A percentile compares a stretch with the other conserved stretches of the same genome.
phyloP scores from a whole-genome alignment of 1,140 invertebrate species.

The Drosophila tristis region DNA sequence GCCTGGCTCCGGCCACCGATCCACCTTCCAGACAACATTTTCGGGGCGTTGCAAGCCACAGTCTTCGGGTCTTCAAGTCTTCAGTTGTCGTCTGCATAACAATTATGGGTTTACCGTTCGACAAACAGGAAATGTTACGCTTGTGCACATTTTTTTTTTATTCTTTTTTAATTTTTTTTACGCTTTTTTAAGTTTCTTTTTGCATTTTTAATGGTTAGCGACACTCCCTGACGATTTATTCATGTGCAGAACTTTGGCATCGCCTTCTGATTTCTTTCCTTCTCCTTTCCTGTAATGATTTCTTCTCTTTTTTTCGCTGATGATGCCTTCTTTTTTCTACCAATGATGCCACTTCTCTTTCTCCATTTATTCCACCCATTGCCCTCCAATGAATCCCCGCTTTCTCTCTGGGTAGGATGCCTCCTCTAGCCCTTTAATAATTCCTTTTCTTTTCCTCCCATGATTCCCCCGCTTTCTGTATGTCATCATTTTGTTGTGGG shows the following conservation, averaged over 20 bases:
- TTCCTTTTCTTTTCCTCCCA: neutral
- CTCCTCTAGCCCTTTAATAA: no score
- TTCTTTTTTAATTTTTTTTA: conserved; percentile 33
- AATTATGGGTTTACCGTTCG: conserved; percentile 70
- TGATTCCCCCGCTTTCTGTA: conserved; percentile 4
- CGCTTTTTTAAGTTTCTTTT: conserved; percentile 35
- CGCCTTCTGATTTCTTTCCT: neutral
- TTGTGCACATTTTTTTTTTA: conserved; percentile 51
- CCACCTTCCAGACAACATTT: conserved; percentile 6
- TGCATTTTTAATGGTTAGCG: conserved; percentile 9
- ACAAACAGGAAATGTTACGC: conserved; percentile 70
- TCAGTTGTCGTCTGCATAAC: conserved; percentile 60
- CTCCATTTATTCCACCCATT: no score
- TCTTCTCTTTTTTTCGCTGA: neutral
- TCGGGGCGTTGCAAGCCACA: conserved; percentile 31
- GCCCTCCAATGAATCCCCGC: no score
- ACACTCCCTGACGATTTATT: neutral
- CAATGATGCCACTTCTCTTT: no score
- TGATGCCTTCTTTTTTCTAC: neutral
- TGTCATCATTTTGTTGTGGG: conserved; percentile 2
- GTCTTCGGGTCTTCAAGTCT: conserved; percentile 25
- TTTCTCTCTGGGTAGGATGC: neutral
- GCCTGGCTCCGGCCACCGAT: conserved; percentile 2
- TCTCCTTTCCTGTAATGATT: neutral
- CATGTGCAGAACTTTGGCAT: conserved; percentile 17